These are phyloP conservation scores for Lepidostoma basale DNA, from an alignment of 1,140 invertebrate species.

Conservation along the genomic window DNA sequence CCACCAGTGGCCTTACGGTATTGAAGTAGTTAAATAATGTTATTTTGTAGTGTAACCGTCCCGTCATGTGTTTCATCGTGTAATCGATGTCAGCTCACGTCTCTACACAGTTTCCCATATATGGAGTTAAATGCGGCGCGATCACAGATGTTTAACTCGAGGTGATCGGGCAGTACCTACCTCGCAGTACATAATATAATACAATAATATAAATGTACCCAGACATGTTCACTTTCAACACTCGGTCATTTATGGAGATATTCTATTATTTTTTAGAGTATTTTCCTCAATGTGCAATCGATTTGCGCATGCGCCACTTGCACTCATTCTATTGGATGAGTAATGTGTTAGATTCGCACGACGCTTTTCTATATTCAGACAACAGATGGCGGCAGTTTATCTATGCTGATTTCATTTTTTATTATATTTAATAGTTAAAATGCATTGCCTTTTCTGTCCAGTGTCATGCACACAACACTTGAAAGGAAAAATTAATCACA, in stretches of 20 bases:
- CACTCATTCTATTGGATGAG: neutral
- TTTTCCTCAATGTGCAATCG: neutral
- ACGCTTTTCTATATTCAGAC: neutral
- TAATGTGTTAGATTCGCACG: neutral
- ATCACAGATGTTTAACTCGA: constrained; percentile 22
- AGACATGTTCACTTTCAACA: constrained; percentile 8
- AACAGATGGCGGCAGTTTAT: neutral
- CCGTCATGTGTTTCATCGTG: too few species aligned
- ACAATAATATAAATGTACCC: too few species aligned
- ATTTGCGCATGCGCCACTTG: neutral
- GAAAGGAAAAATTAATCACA: too few species aligned
- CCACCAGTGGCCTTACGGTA: too few species aligned
- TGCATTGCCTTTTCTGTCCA: too few species aligned
- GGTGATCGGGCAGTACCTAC: constrained; percentile 12
- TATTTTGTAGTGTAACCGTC: too few species aligned
- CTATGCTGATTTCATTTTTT: too few species aligned
- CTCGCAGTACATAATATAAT: too few species aligned
- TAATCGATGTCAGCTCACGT: constrained; percentile 12
- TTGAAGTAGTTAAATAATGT: too few species aligned
- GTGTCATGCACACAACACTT: too few species aligned
- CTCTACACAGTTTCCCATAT: constrained; percentile 7
- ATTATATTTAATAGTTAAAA: too few species aligned
- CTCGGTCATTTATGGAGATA: constrained; percentile 14
- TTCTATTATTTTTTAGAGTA: neutral
- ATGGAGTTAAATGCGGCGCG: constrained; percentile 9